Base-by-base conservation (phyloP, 1,140 invertebrate species). In the Campoletis sonorensis region DNA sequence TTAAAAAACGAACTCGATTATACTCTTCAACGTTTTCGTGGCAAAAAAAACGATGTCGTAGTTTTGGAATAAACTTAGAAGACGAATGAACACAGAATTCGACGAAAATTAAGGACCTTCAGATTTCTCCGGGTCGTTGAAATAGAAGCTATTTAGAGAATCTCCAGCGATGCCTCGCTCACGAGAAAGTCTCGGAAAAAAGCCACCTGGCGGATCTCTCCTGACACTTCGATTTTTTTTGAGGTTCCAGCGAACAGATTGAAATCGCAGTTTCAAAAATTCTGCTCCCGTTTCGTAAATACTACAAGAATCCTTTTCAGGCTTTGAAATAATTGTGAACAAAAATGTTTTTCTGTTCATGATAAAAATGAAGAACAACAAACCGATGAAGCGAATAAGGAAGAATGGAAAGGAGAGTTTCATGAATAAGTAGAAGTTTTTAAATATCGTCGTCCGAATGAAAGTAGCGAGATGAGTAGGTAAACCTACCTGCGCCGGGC, bases 401-500 rank as follows among this genome's bases (percentile, higher is more conserved):
- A 23, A 58, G 54, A 21, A 23, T 10, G 21, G 54, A 58, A 58
- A 58, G 16, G 27, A 0, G 26, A 33, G 15, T 33, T 70, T 15
- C 37, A 45, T 45, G 54, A 58, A n/a, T 23, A 1, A 1, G 54
- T n/a, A 58, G 18, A 58, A 5, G n/a, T 72, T 45, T 72, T 23
- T 49, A 70, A 70, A 70, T 70, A 70, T 49, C 70, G 49, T 26
- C 26, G 49, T 26, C 26, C 26, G 40, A 27, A 75, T 54, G 23
- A 51, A 54, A 30, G 49, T 75, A 18, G 23, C 45, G 72, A 23
- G 45, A 13, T 27, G 68, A 54, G 26, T 71, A 23, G 37, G 78
- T 45, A 16, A 18, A 64, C 61, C 83, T 86, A 90, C 87, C 86
- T 85, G 87, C 75, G 87, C 88, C 89, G 82, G 91, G 88, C 90